A percentile compares a stretch with the other conserved stretches of the same genome.
Evolutionary conservation across 2,797 vertebrate species (phyloP).

Genomic region (Hoplostethus atlanticus): DNA sequence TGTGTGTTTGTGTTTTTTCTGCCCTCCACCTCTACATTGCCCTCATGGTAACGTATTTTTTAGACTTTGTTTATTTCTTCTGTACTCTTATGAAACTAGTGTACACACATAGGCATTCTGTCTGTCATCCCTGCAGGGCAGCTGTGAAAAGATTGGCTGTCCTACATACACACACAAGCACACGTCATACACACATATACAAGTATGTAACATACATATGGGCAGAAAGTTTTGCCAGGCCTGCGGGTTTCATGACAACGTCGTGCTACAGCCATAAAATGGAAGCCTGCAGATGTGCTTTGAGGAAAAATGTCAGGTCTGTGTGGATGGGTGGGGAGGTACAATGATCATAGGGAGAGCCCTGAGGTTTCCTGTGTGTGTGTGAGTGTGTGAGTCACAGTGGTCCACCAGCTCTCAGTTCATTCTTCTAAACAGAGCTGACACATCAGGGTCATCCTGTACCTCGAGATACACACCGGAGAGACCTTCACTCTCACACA

Average conservation of each 20-base stretch:
- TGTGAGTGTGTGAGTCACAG: slow-evolving; percentile 58
- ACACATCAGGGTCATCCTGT: slow-evolving; percentile 79
- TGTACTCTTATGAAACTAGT: slow-evolving; percentile 32
- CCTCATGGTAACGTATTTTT: slow-evolving; percentile 43
- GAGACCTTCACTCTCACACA: slow-evolving; percentile 59
- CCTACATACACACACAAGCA: slow-evolving; percentile 3
- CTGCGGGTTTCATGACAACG: slow-evolving; percentile 48
- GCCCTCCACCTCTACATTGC: slow-evolving; percentile 41
- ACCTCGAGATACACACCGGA: slow-evolving; percentile 75
- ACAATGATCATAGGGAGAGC: slow-evolving; percentile 49
- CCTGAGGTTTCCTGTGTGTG: slow-evolving; percentile 33
- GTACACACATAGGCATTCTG: slow-evolving; percentile 19
- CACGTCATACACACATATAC: neutral
- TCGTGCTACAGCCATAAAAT: slow-evolving; percentile 40
- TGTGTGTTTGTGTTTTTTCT: neutral
- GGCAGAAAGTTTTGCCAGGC: slow-evolving; percentile 36
- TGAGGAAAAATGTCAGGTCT: slow-evolving; percentile 59
- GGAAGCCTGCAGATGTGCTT: slow-evolving; percentile 60
- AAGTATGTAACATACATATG: slow-evolving; percentile 9
- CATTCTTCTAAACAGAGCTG: slow-evolving; percentile 73
- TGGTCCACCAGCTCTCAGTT: slow-evolving; percentile 68
- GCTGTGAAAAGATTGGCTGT: slow-evolving; percentile 23
- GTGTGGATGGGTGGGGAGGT: slow-evolving; percentile 13
- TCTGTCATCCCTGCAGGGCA: slow-evolving; percentile 15
- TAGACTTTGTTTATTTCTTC: neutral